Base-by-base conservation (phyloP, 2,113 vertebrate species). In the Coreoperca whiteheadi region DNA sequence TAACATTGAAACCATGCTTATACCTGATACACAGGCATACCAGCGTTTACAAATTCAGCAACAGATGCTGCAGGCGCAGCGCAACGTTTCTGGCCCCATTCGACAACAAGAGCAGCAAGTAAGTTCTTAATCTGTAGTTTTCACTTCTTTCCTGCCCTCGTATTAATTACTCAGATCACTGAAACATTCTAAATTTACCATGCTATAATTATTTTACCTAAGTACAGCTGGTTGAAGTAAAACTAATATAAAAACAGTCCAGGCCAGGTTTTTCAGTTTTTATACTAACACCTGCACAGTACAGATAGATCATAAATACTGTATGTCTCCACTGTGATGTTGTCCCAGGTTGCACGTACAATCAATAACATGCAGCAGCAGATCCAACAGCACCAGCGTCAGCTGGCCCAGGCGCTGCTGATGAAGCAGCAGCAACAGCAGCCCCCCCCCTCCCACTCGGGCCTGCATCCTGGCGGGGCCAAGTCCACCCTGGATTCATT, bases 321-420 rank as follows among this genome's bases (percentile, higher is more conserved):
- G 6, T 34, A 25, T 37, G 41, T 60, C 63, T 75, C 11, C 5
- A 2, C 70, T 84, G 9, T 48, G 28, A 39, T 80, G 3, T 67
- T 3, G 0, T 77, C 73, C 63, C 95, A 99, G 98, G 98, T 99
- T 94, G 98, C 98, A 96, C 98, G 98, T 97, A 99, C 98, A 98
- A 99, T 99, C 98, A 99, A 97, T 96, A 99, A 98, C 96, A 99
- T 99, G 97, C 98, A 99, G 97, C 98, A 99, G 95, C 98, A 99
- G 96, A 99, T 99, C 95, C 98, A 99, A 95, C 98, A 99, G 94
- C 98, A 99, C 96, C 98, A 99, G 96, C 97, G 98, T 92, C 98
- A 99, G 97, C 97, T 99, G 96, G 97, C 98, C 95, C 98, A 99
- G 96, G 97, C 98, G 89, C 96, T 99, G 96, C 96, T 98, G 67